phyloP scores from a whole-genome alignment of 2,888 invertebrate genomes.

The Syritta pipiens region DNA sequence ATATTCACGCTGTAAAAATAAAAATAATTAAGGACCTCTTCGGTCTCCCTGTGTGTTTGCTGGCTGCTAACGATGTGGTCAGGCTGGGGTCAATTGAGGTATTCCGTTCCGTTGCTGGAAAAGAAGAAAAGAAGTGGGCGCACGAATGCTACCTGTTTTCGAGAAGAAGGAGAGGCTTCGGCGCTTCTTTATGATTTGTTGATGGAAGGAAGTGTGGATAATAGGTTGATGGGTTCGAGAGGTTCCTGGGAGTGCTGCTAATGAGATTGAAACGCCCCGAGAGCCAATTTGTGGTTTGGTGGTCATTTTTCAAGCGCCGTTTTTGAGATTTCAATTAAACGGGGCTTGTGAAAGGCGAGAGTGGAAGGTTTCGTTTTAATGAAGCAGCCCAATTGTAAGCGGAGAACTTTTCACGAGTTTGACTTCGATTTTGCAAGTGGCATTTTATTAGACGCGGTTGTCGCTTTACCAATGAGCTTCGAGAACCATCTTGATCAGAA shows the following conservation, averaged over 20 bases:
- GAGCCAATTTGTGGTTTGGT: slow-evolving; percentile 1
- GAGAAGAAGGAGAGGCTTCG: not conserved
- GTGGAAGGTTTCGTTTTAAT: no score
- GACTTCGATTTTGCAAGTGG: no score
- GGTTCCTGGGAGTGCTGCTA: slow-evolving; percentile 21
- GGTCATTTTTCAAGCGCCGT: slow-evolving; percentile 9
- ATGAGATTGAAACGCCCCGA: slow-evolving; percentile 30
- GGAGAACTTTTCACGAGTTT: no score
- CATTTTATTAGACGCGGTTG: no score
- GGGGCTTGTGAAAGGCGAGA: not conserved
- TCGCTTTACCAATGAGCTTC: no score
- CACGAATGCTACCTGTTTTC: slow-evolving; percentile 51
- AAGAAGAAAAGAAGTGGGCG: slow-evolving; percentile 31
- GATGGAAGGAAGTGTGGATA: slow-evolving; percentile 54
- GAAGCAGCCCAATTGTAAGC: no score
- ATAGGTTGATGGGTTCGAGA: slow-evolving; percentile 41
- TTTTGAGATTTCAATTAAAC: not conserved
- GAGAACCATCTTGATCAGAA: no score
- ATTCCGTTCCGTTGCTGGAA: slow-evolving; percentile 29
- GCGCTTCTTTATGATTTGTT: slow-evolving; percentile 32
- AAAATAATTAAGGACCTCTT: slow-evolving; percentile 33
- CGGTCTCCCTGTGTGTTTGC: not conserved
- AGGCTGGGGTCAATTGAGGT: slow-evolving; percentile 57
- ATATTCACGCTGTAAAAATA: slow-evolving; percentile 41
- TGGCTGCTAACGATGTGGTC: slow-evolving; percentile 18